These are phyloP conservation scores for Oncorhynchus kisutch DNA, from an alignment of 2,113 vertebrate genomes.

Conservation along the genomic window DNA sequence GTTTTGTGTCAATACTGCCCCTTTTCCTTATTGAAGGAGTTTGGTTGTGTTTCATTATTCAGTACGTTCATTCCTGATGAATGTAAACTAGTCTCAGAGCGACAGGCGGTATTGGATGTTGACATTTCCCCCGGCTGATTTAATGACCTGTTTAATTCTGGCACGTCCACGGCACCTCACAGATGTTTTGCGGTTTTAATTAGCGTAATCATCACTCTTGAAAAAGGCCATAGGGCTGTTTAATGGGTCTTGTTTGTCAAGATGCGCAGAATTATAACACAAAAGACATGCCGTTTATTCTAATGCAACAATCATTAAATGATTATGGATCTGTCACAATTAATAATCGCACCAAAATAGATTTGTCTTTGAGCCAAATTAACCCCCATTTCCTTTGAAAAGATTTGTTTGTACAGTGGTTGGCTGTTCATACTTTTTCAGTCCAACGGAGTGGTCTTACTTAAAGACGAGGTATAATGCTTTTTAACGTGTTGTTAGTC, in stretches of 20 bases:
- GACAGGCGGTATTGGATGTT: conserved; percentile 57
- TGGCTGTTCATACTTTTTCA: conserved; percentile 31
- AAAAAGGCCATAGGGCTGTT: conserved; percentile 71
- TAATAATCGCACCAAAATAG: conserved; percentile 68
- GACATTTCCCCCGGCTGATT: conserved; percentile 65
- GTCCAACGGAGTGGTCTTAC: background rate
- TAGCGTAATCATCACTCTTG: conserved; percentile 70
- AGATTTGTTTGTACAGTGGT: conserved; percentile 64
- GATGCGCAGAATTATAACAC: conserved; percentile 73
- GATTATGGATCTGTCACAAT: conserved; percentile 70
- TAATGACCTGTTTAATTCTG: conserved; percentile 72
- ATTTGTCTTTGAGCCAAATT: conserved; percentile 66
- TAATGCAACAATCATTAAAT: conserved; percentile 59
- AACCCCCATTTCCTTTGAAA: conserved; percentile 58
- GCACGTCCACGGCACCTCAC: conserved; percentile 56
- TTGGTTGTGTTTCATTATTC: background rate
- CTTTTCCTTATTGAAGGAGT: background rate
- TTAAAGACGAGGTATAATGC: background rate
- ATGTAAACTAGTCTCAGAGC: conserved; percentile 23
- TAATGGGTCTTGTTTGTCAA: conserved; percentile 75
- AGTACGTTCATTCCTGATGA: background rate
- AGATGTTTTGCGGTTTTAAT: conserved; percentile 74
- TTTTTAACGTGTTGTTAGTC: no score
- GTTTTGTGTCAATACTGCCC: background rate
- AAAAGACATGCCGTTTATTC: conserved; percentile 71